Base-by-base conservation (phyloP, 1,140 invertebrate genomes). In the Homalodisca vitripennis region DNA sequence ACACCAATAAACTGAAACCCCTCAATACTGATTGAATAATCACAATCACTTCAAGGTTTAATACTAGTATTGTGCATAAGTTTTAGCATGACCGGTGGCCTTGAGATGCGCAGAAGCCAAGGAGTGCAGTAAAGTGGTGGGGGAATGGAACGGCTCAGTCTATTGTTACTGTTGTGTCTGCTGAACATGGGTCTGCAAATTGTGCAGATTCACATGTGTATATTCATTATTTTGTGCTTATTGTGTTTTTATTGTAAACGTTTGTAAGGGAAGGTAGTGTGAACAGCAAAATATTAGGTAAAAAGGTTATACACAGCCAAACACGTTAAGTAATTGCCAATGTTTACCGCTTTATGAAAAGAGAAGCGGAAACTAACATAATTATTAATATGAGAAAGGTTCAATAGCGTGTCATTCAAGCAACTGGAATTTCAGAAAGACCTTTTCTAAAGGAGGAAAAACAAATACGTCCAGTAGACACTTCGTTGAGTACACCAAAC, bases 291-390 rank as follows among this genome's bases (percentile, higher is more conserved):
- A n/a, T 64, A 34, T 29, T 29, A 3, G 66, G 66, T 10, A 48
- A 48, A 24, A 69, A 69, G 63, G 55, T 69, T 6, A 47, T 69
- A 32, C 67, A 69, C 34, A 29, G 46, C 51, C 67, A 62, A 62
- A 48, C 67, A 14, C 22, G 57, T n/a, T 53, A 69, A 63, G 13
- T 69, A 24, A 69, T 69, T 14, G n/a, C 26, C 22, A 69, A 69
- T 69, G 51, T 69, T n/a, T 60, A 62, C 55, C 30, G 29, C 14
- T 69, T 69, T 53, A 69, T 69, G 67, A 57, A 32, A 69, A 10
- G 32, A 29, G 67, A 69, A 69, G 41, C 47, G 24, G 32, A 69
- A 63, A 24, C 29, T 26, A 55, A 57, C n/a, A 24, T 31, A 17
- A 22, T 26, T 14, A 62, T 62, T 63, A 47, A 32, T 32, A 24